phyloP scores from a whole-genome alignment of 2,113 vertebrate genomes.

The Xiphophorus hellerii region DNA sequence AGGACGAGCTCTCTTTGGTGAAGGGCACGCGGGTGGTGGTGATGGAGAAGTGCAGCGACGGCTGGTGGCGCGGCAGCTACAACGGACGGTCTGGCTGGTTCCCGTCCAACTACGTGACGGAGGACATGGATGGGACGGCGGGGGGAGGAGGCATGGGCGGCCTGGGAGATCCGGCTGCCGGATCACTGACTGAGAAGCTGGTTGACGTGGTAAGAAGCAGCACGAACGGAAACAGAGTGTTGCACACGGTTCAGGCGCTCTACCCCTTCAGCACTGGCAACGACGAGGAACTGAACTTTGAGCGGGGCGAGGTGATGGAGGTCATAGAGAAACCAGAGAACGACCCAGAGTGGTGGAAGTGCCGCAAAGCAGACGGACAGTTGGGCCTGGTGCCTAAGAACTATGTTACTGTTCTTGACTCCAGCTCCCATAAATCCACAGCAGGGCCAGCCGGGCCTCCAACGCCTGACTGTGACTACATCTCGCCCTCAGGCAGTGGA shows the following conservation, averaged over 20 bases:
- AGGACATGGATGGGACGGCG: conserved; percentile 86
- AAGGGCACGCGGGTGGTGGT: conserved; percentile 91
- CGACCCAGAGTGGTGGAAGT: conserved; percentile 94
- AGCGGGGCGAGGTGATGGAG: conserved; percentile 92
- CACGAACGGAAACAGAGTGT: conserved; percentile 81
- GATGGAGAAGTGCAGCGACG: conserved; percentile 94
- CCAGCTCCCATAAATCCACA: conserved; percentile 68
- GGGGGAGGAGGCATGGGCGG: conserved; percentile 72
- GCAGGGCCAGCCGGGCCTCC: conserved; percentile 82
- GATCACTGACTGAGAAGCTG: conserved; percentile 87
- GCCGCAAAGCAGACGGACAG: conserved; percentile 88
- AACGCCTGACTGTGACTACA: conserved; percentile 90
- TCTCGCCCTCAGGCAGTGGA: conserved; percentile 85
- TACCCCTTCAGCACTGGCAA: conserved; percentile 91
- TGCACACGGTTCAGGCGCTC: conserved; percentile 90
- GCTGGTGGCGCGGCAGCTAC: conserved; percentile 93
- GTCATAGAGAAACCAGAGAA: conserved; percentile 93
- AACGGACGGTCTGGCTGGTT: conserved; percentile 89
- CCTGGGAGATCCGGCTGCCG: conserved; percentile 79
- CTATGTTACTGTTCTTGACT: conserved; percentile 89
- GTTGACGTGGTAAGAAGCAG: conserved; percentile 84
- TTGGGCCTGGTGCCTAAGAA: conserved; percentile 92
- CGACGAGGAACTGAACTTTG: conserved; percentile 92
- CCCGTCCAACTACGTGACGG: conserved; percentile 92
- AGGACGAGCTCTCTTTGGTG: conserved; percentile 89